Evolutionary conservation across 1,140 invertebrate genomes (phyloP), one percentile per base, ranked within the genome.

Genomic region (Chrysopa pallens): DNA sequence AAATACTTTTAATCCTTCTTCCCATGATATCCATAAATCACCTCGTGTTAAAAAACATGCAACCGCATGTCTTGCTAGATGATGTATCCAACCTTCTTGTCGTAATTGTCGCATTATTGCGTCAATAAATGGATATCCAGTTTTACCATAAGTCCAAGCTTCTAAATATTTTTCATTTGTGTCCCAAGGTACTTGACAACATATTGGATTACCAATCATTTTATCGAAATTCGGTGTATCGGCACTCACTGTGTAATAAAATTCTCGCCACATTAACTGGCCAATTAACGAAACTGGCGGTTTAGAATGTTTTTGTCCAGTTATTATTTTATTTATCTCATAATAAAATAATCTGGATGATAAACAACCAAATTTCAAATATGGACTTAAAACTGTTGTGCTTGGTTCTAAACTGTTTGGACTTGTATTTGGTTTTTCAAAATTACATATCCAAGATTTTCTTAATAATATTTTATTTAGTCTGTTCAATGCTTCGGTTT

Each of bases 121-220:
- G 69, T 84, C 80, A 44, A 84, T 82, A 61, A 80, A 84, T 3
- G 81, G 81, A 60, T 78, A 84, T 0, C 80, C 80, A 8, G 80
- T 84, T 46, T 63, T 67, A 15, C 76, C 81, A 53, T 70, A 57
- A 6, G 73, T 67, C 78, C 78, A 83, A 9, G 76, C 77, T 49
- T 71, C 65, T 12, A 82, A 53, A 44, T 71, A 67, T 38, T 66
- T 65, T 6, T 69, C 61, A 53, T 81, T 77, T 45, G 66, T 63
- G 43, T 73, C 66, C 80, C 80, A 84, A 12, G 75, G 76, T 48
- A 84, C 75, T 59, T 83, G 76, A 15, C 73, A 68, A 54, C 80
- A 83, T 13, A 82, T 64, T 8, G 67, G 49, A 61, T 84, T 84
- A 0, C 74, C 74, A 42, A 70, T 54, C 75, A 83, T 84, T 49